Evolutionary conservation across 2,113 vertebrate genomes (phyloP), one percentile per base, ranked within the genome.

Genomic region (Gila orcuttii): DNA sequence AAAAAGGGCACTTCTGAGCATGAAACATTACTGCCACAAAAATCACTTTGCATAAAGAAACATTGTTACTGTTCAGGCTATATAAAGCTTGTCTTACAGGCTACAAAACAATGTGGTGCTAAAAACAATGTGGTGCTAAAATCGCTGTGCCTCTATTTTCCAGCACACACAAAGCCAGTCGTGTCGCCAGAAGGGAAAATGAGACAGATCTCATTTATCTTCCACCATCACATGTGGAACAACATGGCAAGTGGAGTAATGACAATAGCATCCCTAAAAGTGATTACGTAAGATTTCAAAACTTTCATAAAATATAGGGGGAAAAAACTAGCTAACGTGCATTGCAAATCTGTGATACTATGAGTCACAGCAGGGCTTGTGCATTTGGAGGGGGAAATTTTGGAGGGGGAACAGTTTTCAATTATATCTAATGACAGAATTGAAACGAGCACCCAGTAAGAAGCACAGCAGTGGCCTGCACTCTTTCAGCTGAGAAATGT

Each of bases 381-480:
- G 42, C 23, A 57, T 60, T 71, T 71, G 75, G 45, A 62, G 13
- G 15, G 25, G 52, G 45, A 28, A 52, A 47, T 85, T 86, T 83
- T 57, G 17, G 42, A 52, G n/a, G 13, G 9, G 47, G 13, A 76
- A 23, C 19, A 8, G 31, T 73, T 39, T 76, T 83, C 75, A 84
- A 88, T 88, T 78, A 87, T 68, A 79, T 74, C 64, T 87, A 87
- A 85, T 88, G 79, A 85, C 66, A 75, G 68, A 12, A 79, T 82
- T 79, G 64, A 82, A 84, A 52, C 42, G 57, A 69, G 80, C 3
- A 21, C 15, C 79, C 47, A 79, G 68, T 25, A 64, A 28, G n/a
- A 68, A 50, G 47, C 36, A 79, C 68, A 57, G 78, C 66, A 69
- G 47, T 39, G 59, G 39, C 79, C 60, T 3, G n/a, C 42, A 23